Evolutionary conservation across 35 echinoderm and acorn worm genomes (phyloP), one percentile per base, ranked within the genome.

Genomic region (Heliocidaris erythrogramma): DNA sequence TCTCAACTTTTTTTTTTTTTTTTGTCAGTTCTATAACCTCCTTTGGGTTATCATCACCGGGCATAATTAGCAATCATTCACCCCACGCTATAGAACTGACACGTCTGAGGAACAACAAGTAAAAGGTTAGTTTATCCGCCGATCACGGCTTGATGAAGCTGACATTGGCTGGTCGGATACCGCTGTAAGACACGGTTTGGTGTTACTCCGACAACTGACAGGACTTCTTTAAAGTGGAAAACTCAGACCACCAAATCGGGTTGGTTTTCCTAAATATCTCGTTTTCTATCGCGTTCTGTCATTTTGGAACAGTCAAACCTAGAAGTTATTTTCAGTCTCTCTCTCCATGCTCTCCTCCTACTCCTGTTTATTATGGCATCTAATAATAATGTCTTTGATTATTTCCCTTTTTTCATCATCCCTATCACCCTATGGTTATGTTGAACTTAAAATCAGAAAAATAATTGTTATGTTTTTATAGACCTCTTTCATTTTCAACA

Each of bases 161-260:
- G 65, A n/a, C 65, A 78, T 18, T 78, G 65, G 18, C 27, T n/a
- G 65, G 65, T 78, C 65, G 65, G 65, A 78, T 78, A 78, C 65
- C 65, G 7, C 27, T 78, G 18, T 42, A 2, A 5, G 65, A 78
- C 65, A 24, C 65, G 65, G 65, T 24, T 7, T 78, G 65, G 65
- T 78, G 65, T 78, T n/a, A 78, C 65, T 78, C 65, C 65, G 65
- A 78, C 24, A 78, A 78, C 65, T 78, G 65, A 78, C n/a, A n/a
- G 21, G 17, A 27, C 65, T 78, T 18, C 65, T 78, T 78, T n/a
- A 78, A 78, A 78, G 65, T 21, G 61, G 14, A 24, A n/a, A 21
- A 21, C 27, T 78, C 18, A 78, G 21, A 78, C 65, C 21, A 11
- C 14, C 52, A 78, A 78, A 42, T 42, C 35, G 3, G 35, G 35